Evolutionary conservation across 2,888 invertebrate species (phyloP).

Genomic region (Crocallis elinguaria): DNA sequence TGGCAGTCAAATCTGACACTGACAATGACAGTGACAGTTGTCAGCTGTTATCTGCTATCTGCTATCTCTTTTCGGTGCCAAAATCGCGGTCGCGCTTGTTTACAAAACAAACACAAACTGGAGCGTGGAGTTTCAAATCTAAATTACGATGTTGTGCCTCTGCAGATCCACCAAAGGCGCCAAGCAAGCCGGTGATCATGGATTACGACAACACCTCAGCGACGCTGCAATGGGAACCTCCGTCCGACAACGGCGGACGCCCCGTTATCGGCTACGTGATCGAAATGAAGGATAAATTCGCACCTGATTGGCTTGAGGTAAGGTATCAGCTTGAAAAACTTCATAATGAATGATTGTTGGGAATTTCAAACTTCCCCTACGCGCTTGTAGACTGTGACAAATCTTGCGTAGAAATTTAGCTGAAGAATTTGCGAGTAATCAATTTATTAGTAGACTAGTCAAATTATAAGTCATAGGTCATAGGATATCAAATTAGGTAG

Average conservation of each 20-base stretch:
- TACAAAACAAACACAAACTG: slow-evolving; percentile 37
- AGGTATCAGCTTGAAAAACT: slow-evolving; percentile 11
- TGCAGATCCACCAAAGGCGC: slow-evolving; percentile 93
- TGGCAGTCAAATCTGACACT: no score
- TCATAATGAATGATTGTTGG: no score
- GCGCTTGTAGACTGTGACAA: no score
- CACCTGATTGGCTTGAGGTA: slow-evolving; percentile 92
- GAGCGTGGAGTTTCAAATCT: not conserved
- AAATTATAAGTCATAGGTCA: no score
- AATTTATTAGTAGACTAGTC: no score
- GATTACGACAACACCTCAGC: slow-evolving; percentile 98
- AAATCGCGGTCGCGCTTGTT: slow-evolving; percentile 34
- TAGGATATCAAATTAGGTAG: no score
- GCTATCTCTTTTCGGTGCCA: no score
- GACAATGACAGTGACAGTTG: no score
- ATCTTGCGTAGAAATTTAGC: no score
- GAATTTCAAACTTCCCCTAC: no score
- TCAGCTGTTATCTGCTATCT: no score
- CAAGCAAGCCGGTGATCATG: slow-evolving; percentile 94
- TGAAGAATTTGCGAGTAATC: no score
- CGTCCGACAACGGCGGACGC: slow-evolving; percentile 95
- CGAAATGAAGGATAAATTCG: slow-evolving; percentile 95
- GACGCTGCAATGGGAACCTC: slow-evolving; percentile 95
- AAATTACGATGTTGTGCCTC: slow-evolving; percentile 19
- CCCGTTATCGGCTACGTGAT: slow-evolving; percentile 95